Evolutionary conservation across 2,113 vertebrate species (phyloP), one percentile per base, ranked within the genome.

Genomic region (Rhynchomys soricoides): DNA sequence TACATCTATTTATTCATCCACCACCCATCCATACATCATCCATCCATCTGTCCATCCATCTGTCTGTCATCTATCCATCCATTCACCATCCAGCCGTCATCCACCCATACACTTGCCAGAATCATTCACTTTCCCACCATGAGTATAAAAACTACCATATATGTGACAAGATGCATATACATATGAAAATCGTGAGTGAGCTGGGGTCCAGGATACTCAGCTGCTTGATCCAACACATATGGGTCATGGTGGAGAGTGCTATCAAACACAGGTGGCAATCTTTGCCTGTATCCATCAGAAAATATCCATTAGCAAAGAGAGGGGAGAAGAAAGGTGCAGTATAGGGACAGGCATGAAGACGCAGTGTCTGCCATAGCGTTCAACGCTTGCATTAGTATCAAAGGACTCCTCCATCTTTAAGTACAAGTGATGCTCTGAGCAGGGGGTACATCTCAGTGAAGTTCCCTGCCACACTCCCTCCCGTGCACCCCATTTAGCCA

Each of bases 391-490:
- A 75, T 92, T 62, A 81, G 16, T 87, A 70, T 34, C 37, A 85
- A 59, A 86, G 34, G 70, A 22, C 73, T 77, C 31, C 74, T 81
- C 90, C 45, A n/a, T 48, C 62, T 93, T 78, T 90, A 94, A 57
- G 13, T 24, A 48, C 15, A 31, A 62, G 5, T 29, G 37, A 89
- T 57, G 40, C 71, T 94, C 88, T 77, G 59, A 62, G 77, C 77
- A 77, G n/a, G 34, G 78, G 19, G 1, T 31, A 2, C 15, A 57
- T 24, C 64, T 17, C 45, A 34, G 2, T 4, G 6, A 10, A 4
- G 26, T 40, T 92, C 43, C 52, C 70, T 75, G 70, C 75, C n/a
- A 40, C 37, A 59, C 59, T 77, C 34, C 21, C 3, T 29, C 37
- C 34, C 13, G 7, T 26, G 48, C 5, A 64, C 15, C 37, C 4